These are phyloP conservation scores for Macrobrachium rosenbergii DNA, from an alignment of 1,140 invertebrate genomes.

Conservation along the genomic window DNA sequence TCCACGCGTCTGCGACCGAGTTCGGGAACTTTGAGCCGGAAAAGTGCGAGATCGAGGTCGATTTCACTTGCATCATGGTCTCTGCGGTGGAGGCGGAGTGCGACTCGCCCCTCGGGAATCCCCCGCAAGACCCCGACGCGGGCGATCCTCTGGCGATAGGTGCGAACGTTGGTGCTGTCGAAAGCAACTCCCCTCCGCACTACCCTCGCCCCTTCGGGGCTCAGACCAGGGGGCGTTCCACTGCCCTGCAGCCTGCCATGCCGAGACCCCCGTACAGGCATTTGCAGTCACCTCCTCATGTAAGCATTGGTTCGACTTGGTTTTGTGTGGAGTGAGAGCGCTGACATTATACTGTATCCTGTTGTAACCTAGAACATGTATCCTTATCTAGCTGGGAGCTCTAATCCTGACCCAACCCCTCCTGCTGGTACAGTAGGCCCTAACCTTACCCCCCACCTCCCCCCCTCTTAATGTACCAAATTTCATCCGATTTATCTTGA, in stretches of 20 bases:
- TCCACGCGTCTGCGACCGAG: constrained; percentile 43
- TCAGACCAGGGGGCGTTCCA: constrained; percentile 28
- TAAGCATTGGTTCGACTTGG: background rate
- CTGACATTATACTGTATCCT: no score
- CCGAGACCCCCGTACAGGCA: constrained; percentile 39
- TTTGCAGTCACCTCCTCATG: constrained; percentile 38
- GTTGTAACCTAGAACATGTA: no score
- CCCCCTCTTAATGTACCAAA: no score
- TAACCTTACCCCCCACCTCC: no score
- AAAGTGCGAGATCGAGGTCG: constrained; percentile 30
- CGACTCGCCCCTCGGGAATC: constrained; percentile 13
- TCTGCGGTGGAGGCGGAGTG: constrained; percentile 44
- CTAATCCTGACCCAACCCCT: no score
- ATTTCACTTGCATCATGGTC: constrained; percentile 53
- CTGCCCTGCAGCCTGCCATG: constrained; percentile 51
- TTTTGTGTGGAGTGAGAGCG: no score
- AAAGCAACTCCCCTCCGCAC: constrained; percentile 15
- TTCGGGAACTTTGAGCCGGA: constrained; percentile 40
- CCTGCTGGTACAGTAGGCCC: no score
- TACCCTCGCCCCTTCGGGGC: constrained; percentile 6
- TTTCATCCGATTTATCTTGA: no score
- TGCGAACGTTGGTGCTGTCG: background rate
- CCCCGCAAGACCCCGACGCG: constrained; percentile 12
- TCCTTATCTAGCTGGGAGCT: no score
- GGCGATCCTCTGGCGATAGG: constrained; percentile 41